Percentiles rank a stretch among this genome's conserved stretches.
phyloP scores from a whole-genome alignment of 2,797 vertebrate genomes.

The Propithecus perrieri region DNA sequence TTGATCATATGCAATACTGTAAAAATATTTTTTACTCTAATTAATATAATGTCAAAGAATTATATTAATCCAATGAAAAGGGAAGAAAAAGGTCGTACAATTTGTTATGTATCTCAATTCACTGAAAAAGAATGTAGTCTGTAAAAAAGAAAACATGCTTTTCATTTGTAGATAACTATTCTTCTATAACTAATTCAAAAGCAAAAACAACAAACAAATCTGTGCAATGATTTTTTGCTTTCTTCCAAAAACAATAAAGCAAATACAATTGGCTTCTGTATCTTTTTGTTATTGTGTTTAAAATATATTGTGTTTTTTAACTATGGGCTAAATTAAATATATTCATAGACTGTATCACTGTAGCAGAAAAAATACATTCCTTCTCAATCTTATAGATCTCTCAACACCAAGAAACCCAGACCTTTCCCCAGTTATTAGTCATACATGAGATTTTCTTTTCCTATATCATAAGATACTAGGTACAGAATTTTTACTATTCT shows the following conservation, averaged over 20 bases:
- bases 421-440: background rate
- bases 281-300: background rate
- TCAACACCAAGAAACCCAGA: background rate
- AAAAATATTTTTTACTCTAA: background rate
- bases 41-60: background rate
- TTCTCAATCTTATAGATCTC: background rate
- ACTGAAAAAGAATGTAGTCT: background rate
- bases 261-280: background rate
- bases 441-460: background rate
- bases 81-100: background rate
- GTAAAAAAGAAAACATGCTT: background rate
- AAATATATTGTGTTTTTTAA: background rate
- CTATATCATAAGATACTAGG: background rate
- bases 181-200: background rate
- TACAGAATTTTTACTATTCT: background rate
- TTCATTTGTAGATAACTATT: background rate
- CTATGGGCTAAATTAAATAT: background rate
- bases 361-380: background rate
- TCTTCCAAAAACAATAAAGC: constrained; percentile 20
- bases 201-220: background rate
- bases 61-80: background rate
- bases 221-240: background rate
- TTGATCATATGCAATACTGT: background rate
- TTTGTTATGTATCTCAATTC: background rate
- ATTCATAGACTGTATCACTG: background rate